Conservation (phyloP, 2,113 vertebrate genomes). For the Circaetus cinerascens region DNA sequence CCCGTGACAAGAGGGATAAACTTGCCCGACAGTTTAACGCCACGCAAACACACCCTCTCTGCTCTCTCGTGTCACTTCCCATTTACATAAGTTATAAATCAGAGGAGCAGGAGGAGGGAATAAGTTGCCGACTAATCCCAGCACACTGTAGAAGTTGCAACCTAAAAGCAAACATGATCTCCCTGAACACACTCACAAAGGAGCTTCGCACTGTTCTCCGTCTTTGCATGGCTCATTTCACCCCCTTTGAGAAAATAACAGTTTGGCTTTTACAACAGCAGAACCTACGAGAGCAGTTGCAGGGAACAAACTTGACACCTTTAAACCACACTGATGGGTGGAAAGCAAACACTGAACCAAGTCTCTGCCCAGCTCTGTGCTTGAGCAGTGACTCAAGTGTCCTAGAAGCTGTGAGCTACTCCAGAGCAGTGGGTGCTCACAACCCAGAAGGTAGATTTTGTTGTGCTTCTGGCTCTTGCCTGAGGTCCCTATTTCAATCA, state of each 20-base stretch:
- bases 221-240: background rate
- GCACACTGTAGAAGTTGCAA: background rate
- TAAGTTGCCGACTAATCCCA: background rate
- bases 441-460: background rate
- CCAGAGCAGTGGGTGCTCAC: background rate
- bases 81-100: background rate
- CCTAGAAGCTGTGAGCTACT: background rate
- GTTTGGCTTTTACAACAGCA: background rate
- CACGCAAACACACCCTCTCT: background rate
- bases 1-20: background rate
- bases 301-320: background rate
- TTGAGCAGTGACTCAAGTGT: background rate
- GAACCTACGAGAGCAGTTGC: background rate
- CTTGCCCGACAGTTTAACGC: background rate
- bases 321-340: background rate
- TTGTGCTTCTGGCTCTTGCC: background rate
- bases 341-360: background rate
- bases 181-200: rapidly evolving
- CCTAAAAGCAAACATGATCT: background rate
- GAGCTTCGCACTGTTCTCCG: background rate
- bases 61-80: background rate
- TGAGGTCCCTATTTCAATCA: background rate
- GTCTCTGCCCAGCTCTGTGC: background rate
- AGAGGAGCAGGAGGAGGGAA: conserved; percentile 20
- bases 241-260: background rate